Evolutionary conservation across 1,140 invertebrate species (phyloP).

Genomic region (Ceratosolen solmsi): DNA sequence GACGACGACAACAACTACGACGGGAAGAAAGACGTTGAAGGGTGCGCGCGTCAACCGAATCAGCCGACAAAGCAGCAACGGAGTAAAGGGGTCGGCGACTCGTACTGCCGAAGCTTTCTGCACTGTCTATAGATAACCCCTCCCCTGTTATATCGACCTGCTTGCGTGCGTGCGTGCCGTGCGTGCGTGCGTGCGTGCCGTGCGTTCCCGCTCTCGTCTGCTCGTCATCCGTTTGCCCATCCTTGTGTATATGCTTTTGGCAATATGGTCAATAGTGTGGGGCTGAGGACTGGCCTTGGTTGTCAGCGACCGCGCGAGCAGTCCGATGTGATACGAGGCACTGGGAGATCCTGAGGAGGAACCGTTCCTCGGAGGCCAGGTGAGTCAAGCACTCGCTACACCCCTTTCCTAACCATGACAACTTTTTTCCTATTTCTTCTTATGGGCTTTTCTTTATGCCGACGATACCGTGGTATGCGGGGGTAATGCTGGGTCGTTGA

Average conservation of each 20-base stretch:
- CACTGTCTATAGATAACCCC: no score
- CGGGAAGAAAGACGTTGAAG: no score
- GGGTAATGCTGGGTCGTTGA: no score
- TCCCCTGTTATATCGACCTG: not conserved
- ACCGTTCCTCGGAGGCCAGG: not conserved
- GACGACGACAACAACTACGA: no score
- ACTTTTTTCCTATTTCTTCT: no score
- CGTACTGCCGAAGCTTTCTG: no score
- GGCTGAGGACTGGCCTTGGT: not conserved
- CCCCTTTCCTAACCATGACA: not conserved
- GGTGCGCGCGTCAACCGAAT: no score
- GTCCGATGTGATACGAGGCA: no score
- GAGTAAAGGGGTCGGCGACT: slow-evolving; percentile 33
- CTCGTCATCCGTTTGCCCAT: not conserved
- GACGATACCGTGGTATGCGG: no score
- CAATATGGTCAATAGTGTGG: slow-evolving; percentile 42
- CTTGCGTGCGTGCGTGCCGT: not conserved
- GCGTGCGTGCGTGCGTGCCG: not conserved
- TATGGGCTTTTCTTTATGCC: not conserved
- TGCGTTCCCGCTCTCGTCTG: not conserved
- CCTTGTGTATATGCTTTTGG: not conserved
- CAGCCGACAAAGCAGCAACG: no score
- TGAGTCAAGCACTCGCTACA: not conserved
- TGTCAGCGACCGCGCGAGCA: not conserved
- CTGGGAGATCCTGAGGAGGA: not conserved